Conservation (phyloP, 2,797 vertebrate species). For the Hipposideros larvatus region DNA sequence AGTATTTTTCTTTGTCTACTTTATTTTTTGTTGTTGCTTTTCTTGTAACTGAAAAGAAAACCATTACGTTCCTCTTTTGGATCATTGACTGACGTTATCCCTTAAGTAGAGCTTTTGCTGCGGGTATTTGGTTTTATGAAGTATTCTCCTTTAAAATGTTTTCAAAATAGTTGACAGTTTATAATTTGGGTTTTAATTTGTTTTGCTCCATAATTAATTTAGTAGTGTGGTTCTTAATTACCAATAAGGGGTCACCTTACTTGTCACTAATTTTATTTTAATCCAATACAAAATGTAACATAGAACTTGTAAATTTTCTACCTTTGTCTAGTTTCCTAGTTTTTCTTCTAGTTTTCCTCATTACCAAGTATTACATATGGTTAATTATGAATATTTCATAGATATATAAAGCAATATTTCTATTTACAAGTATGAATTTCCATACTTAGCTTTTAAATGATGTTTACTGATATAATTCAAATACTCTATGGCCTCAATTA, state of each 20-base stretch:
- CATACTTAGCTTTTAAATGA: background rate
- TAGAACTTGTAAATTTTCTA: background rate
- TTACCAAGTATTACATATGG: background rate
- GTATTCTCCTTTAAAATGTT: background rate
- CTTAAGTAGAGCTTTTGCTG: background rate
- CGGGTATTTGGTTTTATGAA: background rate
- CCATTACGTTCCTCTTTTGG: background rate
- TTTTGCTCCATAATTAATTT: background rate
- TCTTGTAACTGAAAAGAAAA: background rate
- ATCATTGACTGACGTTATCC: background rate
- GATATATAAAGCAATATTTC: background rate
- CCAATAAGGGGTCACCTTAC: background rate
- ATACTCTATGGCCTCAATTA: background rate
- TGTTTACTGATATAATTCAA: background rate
- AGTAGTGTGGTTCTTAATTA: background rate
- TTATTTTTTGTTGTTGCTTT: background rate
- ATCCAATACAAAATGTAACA: background rate
- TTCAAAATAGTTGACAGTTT: slow-evolving; percentile 13
- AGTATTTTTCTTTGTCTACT: background rate
- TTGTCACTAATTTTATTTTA: slow-evolving; percentile 41
- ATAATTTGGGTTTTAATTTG: slow-evolving; percentile 5
- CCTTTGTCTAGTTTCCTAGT: background rate
- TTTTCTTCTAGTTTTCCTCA: background rate
- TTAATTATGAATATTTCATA: slow-evolving; percentile 8
- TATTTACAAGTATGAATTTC: background rate